Evolutionary conservation across 2,888 invertebrate genomes (phyloP).

Genomic region (Parnassius apollo): DNA sequence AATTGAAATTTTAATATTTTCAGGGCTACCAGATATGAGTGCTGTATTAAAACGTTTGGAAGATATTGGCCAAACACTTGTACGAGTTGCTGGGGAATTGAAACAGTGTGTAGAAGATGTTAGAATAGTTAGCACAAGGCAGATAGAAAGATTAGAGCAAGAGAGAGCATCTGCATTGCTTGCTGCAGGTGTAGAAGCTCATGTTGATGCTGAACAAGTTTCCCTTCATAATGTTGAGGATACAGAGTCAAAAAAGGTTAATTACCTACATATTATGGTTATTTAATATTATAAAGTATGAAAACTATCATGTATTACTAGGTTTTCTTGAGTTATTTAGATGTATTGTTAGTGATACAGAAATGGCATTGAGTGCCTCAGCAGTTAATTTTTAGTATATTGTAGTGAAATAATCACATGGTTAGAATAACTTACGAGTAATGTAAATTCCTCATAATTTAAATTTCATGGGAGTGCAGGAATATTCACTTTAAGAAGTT

Average conservation of each 20-base stretch:
- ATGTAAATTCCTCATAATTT: no score
- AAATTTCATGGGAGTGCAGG: no score
- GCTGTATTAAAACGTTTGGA: constrained; percentile 84
- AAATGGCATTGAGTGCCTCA: no score
- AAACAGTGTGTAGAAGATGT: constrained; percentile 87
- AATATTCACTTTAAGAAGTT: no score
- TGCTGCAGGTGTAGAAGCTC: constrained; percentile 84
- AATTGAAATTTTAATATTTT: constrained; percentile 21
- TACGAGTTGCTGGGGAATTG: constrained; percentile 85
- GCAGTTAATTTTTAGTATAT: no score
- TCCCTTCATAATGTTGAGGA: constrained; percentile 77
- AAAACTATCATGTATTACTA: no score
- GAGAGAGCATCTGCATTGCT: constrained; percentile 85
- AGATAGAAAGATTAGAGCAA: constrained; percentile 82
- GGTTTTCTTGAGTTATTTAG: no score
- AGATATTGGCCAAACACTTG: constrained; percentile 85
- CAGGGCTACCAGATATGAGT: constrained; percentile 59
- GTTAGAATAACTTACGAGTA: no score
- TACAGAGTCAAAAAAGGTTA: constrained; percentile 87
- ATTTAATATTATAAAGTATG: not conserved
- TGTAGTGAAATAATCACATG: no score
- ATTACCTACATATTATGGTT: constrained; percentile 13
- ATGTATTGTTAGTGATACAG: no score
- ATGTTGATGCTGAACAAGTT: constrained; percentile 79
- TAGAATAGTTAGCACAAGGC: constrained; percentile 84